These are phyloP conservation scores for Hydrolagus colliei DNA, from an alignment of 2,797 vertebrate species.

Conservation along the genomic window DNA sequence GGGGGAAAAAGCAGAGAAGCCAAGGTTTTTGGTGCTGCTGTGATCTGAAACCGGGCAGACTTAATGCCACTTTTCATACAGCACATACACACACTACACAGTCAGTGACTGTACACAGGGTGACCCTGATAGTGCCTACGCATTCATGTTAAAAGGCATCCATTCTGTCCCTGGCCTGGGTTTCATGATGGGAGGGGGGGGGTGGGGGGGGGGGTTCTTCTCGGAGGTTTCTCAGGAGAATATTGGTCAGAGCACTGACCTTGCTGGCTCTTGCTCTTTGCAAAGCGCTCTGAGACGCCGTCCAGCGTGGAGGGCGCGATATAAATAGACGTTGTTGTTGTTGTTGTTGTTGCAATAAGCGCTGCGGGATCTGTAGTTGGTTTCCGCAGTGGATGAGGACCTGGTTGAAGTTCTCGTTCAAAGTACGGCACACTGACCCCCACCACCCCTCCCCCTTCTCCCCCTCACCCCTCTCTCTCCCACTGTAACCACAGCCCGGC, in stretches of 20 bases:
- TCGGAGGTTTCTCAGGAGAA: conserved; percentile 25
- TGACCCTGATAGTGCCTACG: background rate
- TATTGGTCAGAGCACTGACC: background rate
- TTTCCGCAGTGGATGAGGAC: background rate
- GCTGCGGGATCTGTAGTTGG: background rate
- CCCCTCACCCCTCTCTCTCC: too few species aligned
- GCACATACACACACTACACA: background rate
- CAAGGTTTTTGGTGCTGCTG: background rate
- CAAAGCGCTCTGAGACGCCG: too few species aligned
- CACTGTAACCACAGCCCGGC: background rate
- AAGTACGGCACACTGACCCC: background rate
- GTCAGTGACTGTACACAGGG: background rate
- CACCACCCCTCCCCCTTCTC: too few species aligned
- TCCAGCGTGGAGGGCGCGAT: too few species aligned
- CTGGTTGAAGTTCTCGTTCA: background rate
- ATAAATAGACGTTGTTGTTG: too few species aligned
- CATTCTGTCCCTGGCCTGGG: background rate
- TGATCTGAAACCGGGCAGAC: background rate
- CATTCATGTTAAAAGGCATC: background rate
- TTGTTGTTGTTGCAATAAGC: background rate
- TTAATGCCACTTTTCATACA: background rate
- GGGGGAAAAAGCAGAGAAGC: too few species aligned
- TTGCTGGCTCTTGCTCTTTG: background rate
- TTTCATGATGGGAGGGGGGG: background rate
- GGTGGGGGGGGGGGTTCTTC: background rate